phyloP scores from a whole-genome alignment of 2,113 vertebrate genomes.

The Girardinichthys multiradiatus region DNA sequence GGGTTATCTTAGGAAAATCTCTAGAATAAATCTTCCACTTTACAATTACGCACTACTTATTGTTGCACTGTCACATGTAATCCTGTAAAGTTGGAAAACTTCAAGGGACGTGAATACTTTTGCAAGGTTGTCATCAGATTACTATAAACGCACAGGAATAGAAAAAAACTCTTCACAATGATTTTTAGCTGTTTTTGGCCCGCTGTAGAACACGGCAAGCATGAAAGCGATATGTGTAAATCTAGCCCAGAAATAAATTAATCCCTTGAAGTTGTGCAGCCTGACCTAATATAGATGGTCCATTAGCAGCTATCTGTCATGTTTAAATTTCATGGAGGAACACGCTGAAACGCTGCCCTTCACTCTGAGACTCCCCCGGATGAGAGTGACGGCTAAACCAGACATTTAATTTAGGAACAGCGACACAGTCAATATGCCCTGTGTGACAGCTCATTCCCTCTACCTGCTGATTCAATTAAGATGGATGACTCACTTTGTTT shows the following conservation, averaged over 20 bases:
- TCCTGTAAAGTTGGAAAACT: neutral
- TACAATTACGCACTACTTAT: neutral
- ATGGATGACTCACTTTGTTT: conserved; percentile 55
- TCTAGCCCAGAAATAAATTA: conserved; percentile 9
- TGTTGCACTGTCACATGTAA: neutral
- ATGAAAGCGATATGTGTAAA: neutral
- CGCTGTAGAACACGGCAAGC: neutral
- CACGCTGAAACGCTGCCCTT: conserved; percentile 23
- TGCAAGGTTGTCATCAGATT: too few species aligned
- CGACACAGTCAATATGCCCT: conserved; percentile 35
- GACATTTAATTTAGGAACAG: conserved; percentile 45
- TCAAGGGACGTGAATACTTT: neutral
- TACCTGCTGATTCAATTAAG: conserved; percentile 59
- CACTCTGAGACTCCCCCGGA: conserved; percentile 28
- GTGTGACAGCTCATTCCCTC: conserved; percentile 47
- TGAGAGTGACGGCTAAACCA: conserved; percentile 27
- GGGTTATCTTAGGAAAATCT: too few species aligned
- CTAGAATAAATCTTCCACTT: neutral
- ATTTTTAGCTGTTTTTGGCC: too few species aligned
- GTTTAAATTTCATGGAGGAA: conserved; percentile 18
- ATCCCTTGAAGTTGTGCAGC: conserved; percentile 9
- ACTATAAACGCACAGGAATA: too few species aligned
- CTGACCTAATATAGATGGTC: neutral
- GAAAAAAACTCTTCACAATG: too few species aligned
- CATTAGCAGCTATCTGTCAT: conserved; percentile 29